These are phyloP conservation scores for Chaetodon trifasciatus DNA, from an alignment of 2,797 vertebrate species.

Conservation along the genomic window DNA sequence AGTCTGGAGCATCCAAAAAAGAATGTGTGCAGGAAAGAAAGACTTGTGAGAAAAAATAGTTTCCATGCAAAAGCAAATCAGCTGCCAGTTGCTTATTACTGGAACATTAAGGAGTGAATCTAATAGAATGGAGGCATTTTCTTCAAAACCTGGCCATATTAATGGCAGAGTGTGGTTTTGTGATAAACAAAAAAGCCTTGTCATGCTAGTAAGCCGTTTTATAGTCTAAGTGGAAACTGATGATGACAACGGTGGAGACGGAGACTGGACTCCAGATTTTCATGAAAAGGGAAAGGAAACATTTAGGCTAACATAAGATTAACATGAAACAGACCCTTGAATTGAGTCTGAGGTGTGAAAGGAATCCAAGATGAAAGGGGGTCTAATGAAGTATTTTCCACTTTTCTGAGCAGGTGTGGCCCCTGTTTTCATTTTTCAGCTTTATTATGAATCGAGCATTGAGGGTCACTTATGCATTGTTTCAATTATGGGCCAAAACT, in stretches of 20 bases:
- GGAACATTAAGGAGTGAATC: conserved; percentile 5
- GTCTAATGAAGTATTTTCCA: conserved; percentile 64
- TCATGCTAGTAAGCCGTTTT: conserved; percentile 15
- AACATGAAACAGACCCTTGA: conserved; percentile 70
- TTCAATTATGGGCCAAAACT: conserved; percentile 49
- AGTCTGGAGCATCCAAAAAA: conserved; percentile 2
- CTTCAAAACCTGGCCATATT: background rate
- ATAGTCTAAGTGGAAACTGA: conserved; percentile 51
- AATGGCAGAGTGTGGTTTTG: conserved; percentile 35
- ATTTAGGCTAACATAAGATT: conserved; percentile 48
- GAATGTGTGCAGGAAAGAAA: background rate
- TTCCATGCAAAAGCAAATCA: conserved; percentile 21
- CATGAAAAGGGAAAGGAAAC: conserved; percentile 47
- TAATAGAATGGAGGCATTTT: conserved; percentile 13
- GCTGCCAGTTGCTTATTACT: conserved; percentile 23
- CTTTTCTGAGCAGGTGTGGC: conserved; percentile 64
- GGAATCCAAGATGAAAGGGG: conserved; percentile 70
- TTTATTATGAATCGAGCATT: conserved; percentile 51
- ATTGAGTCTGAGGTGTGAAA: conserved; percentile 66
- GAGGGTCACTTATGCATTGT: conserved; percentile 40
- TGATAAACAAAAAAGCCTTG: conserved; percentile 30
- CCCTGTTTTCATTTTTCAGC: conserved; percentile 67
- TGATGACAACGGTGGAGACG: conserved; percentile 26
- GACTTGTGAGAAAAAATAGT: background rate
- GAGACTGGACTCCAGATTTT: conserved; percentile 55